A percentile compares a stretch with the other conserved stretches of the same genome.
These are phyloP conservation scores for Euphydryas editha DNA, from an alignment of 2,888 invertebrate species.

Conservation along the genomic window DNA sequence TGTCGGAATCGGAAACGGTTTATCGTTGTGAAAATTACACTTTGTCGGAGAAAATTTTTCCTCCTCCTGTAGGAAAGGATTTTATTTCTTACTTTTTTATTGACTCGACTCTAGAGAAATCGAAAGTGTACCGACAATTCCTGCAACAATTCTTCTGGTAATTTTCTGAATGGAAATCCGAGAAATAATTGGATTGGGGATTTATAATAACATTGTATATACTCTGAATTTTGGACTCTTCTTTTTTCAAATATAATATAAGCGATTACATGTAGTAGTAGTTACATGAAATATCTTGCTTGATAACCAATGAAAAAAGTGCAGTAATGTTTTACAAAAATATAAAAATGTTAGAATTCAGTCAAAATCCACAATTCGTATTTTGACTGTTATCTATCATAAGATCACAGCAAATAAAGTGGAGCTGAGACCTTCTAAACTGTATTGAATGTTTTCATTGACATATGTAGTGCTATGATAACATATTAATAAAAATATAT, in stretches of 20 bases:
- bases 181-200: background rate
- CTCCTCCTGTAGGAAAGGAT: constrained; percentile 3
- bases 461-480: too few relatives aligned
- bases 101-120: background rate
- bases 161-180: background rate
- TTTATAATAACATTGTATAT: background rate
- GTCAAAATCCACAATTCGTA: too few relatives aligned
- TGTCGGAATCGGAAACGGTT: constrained; percentile 22
- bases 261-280: background rate
- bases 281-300: too few relatives aligned
- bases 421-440: too few relatives aligned
- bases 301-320: too few relatives aligned
- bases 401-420: too few relatives aligned
- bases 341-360: too few relatives aligned
- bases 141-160: background rate
- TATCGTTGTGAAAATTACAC: constrained; percentile 17
- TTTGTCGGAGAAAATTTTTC: constrained; percentile 12
- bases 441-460: too few relatives aligned
- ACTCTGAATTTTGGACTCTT: background rate
- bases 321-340: too few relatives aligned
- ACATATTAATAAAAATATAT: too few relatives aligned
- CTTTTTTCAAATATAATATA: background rate
- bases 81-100: constrained; percentile 14
- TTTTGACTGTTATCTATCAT: too few relatives aligned
- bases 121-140: background rate